Base-by-base conservation (phyloP, 2,888 invertebrate genomes). In the Cantharis nigra region DNA sequence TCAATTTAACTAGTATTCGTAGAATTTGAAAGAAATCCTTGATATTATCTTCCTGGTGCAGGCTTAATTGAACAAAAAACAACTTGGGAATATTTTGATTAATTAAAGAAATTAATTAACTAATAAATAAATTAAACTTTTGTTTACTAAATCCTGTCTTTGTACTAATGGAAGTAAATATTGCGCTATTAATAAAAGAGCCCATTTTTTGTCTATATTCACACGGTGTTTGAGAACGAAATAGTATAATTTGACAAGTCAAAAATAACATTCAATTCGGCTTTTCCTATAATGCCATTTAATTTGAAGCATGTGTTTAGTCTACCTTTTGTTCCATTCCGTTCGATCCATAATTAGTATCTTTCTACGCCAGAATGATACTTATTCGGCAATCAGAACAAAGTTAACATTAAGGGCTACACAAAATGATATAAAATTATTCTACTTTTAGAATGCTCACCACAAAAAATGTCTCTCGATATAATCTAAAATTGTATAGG, bases 371-470 rank as follows among this genome's bases (percentile, higher is more conserved):
- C 77, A n/a, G 72, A 81, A 81, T 77, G 79, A 80, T 77, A 81
- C 78, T 81, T 80, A 81, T 80, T 81, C 78, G 85, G 86, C 85
- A 86, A 85, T 83, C 83, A 82, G 79, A 83, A 81, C 76, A 74
- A 81, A 81, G 82, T 81, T 79, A 81, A 81, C 80, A 83, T 83
- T 83, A 83, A 77, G 80, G 76, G 75, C 80, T 78, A 78, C 73
- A 78, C 82, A 75, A 82, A 82, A 82, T 82, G 82, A 81, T 83
- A 82, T 82, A 81, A 83, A 82, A 83, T 83, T 83, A 83, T 81
- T 81, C 82, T 74, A 80, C 80, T 82, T 75, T 75, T 78, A 79
- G 78, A 81, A 79, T 78, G 80, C 64, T 76, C 74, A 72, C 78
- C 79, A 78, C 82, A 83, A 83, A 83, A 82, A 82, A 82, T 83